Conservation (phyloP, 2,888 invertebrate genomes). For the Eilema griseolum region DNA sequence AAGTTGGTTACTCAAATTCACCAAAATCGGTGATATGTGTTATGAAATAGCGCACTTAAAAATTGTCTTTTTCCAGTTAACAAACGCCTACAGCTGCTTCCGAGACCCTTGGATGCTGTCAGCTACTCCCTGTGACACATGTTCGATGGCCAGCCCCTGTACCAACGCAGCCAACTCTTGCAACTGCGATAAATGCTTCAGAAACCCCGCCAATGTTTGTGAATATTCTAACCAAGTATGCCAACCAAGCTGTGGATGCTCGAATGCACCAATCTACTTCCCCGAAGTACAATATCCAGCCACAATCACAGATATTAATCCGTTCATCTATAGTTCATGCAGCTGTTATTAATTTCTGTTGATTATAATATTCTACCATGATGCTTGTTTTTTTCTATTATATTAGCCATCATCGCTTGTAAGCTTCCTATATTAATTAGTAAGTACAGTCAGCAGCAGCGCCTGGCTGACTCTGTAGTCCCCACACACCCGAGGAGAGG, state of each 20-base stretch:
- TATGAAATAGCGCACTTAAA: too few relatives aligned
- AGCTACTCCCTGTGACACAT: slow-evolving; percentile 35
- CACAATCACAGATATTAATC: slow-evolving; percentile 51
- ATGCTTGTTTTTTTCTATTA: not conserved
- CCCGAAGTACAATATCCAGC: slow-evolving; percentile 73
- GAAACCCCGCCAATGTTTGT: slow-evolving; percentile 51
- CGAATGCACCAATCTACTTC: slow-evolving; percentile 59
- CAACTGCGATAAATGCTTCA: slow-evolving; percentile 42
- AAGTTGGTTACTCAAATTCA: too few relatives aligned
- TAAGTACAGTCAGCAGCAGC: too few relatives aligned
- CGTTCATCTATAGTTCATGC: not conserved
- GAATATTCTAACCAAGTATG: slow-evolving; percentile 33
- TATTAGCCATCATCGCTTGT: too few relatives aligned
- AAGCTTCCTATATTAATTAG: too few relatives aligned
- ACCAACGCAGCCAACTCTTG: slow-evolving; percentile 35
- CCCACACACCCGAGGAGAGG: too few relatives aligned
- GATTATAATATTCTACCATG: not conserved
- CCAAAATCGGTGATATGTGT: too few relatives aligned
- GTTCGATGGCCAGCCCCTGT: slow-evolving; percentile 43
- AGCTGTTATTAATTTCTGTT: not conserved
- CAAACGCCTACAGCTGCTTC: slow-evolving; percentile 57
- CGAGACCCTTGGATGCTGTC: slow-evolving; percentile 51
- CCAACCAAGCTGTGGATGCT: slow-evolving; percentile 24
- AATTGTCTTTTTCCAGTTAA: slow-evolving; percentile 46
- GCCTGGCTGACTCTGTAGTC: too few relatives aligned